Base-by-base conservation (phyloP, 2,113 vertebrate species). In the Dinomys branickii region DNA sequence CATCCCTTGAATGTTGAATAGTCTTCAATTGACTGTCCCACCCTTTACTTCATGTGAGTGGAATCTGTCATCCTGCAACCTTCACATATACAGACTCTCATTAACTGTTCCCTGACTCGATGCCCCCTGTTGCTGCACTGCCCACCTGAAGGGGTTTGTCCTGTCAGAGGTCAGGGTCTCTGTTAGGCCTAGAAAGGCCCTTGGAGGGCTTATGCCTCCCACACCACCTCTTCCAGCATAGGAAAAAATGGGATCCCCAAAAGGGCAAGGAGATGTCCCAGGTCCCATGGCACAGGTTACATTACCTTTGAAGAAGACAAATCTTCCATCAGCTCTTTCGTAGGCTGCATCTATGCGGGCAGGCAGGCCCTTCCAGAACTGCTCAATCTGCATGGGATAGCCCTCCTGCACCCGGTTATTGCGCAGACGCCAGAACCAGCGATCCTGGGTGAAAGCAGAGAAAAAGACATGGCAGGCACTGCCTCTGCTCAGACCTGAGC, bases 351-450 rank as follows among this genome's bases (percentile, higher is more conserved):
- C 99, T 71, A 99, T 99, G 97, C 99, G 99, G 28, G 99, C 98
- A 0, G 99, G 99, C n/a, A 99, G 99, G 12, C 99, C 99, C 87
- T 99, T 99, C 99, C 99, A 99, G 98, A 99, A 99, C 98, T 99
- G 99, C 93, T 99, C 99, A 0, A 99, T 99, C 97, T 99, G 99
- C 99, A 99, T 99, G 71, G 99, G 99, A 35, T 99, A 99, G 0
- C 99, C 99, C 96, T 99, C 99, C 98, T 99, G 99, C 56, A 99
- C 99, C 2, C 99, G 99, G 98, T 99, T 99, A 98, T 99, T 99
- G 96, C 99, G 99, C 97, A 99, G 99, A 47, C 99, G 99, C 99
- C 99, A 99, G 97, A 99, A 99, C 99, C 99, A 99, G 41, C 99
- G 99, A 94, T 99, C 99, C 99, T 99, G 92, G 33, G 83, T 41